Evolutionary conservation across 2,113 vertebrate species (phyloP).

Genomic region (Apus apus): DNA sequence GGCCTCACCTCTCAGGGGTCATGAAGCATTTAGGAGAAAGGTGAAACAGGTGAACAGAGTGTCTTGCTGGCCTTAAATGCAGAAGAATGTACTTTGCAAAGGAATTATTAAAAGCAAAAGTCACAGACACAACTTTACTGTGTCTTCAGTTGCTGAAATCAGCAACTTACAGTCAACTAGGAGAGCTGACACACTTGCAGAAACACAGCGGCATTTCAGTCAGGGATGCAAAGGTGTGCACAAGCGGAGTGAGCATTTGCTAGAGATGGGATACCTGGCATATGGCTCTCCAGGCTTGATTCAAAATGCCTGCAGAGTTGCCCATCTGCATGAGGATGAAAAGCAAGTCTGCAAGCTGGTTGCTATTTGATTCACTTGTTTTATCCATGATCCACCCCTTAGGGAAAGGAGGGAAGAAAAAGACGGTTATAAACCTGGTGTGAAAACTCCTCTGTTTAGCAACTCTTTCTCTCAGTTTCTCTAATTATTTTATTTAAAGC

Average conservation of each 20-base stretch:
- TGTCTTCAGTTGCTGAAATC: background rate
- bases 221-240: background rate
- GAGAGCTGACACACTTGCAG: background rate
- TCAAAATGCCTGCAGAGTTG: background rate
- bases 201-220: background rate
- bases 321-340: background rate
- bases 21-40: background rate
- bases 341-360: background rate
- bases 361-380: background rate
- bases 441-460: background rate
- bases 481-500: background rate
- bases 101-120: background rate
- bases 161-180: background rate
- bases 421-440: background rate
- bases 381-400: background rate
- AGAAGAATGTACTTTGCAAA: background rate
- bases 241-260: background rate
- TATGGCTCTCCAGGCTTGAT: background rate
- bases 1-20: accelerated
- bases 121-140: background rate
- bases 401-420: background rate
- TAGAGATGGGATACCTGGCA: background rate
- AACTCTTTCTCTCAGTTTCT: background rate
- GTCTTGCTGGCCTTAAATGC: background rate
- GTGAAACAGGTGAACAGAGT: background rate